These are phyloP conservation scores for Coremacera marginata DNA, from an alignment of 2,888 invertebrate genomes.

Conservation along the genomic window DNA sequence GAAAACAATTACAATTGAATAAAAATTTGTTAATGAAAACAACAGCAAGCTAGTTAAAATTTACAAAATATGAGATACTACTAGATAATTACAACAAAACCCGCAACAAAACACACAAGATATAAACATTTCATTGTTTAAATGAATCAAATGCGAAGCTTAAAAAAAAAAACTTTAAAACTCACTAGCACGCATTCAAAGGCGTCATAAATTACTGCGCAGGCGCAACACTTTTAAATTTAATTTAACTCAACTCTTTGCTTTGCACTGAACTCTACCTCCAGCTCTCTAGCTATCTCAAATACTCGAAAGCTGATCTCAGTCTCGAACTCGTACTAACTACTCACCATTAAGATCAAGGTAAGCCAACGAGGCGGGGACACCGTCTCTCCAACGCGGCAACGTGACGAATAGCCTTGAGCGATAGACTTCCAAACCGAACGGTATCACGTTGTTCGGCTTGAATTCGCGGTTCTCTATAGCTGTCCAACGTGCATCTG, in stretches of 20 bases:
- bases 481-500: constrained; percentile 73
- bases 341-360: constrained; percentile 78
- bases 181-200: no score
- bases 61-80: no score
- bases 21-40: no score
- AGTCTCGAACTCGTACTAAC: not conserved
- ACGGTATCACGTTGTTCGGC: constrained; percentile 79
- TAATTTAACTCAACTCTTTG: not conserved
- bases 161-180: no score
- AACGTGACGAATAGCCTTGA: constrained; percentile 80
- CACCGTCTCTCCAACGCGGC: constrained; percentile 81
- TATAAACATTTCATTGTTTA: not conserved
- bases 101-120: not conserved
- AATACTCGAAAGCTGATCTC: not conserved
- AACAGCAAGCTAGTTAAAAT: no score
- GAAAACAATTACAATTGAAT: no score
- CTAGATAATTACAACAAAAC: not conserved
- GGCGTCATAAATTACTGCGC: not conserved
- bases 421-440: constrained; percentile 79
- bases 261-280: not conserved
- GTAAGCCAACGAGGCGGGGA: constrained; percentile 81
- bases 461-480: constrained; percentile 74
- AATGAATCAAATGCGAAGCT: no score
- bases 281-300: not conserved
- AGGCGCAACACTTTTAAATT: not conserved